A percentile compares a stretch with the other conserved stretches of the same genome.
These are phyloP conservation scores for Sterna hirundo DNA, from an alignment of 2,113 vertebrate genomes.

Conservation along the genomic window DNA sequence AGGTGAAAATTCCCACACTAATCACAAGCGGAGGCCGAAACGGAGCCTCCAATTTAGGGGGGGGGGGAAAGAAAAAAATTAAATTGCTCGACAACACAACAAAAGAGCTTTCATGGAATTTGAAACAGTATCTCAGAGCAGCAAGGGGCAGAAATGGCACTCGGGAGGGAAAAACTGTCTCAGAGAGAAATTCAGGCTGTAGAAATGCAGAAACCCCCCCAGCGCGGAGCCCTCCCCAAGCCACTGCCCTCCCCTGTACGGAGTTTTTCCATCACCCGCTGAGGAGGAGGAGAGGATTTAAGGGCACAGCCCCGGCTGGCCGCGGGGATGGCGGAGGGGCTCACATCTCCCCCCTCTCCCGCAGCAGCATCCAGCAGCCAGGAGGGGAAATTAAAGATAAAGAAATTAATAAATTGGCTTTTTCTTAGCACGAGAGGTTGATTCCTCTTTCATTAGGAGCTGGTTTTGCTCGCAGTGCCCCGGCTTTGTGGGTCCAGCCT, in stretches of 20 bases:
- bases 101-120: slow-evolving; percentile 26
- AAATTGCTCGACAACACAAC: not conserved
- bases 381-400: not conserved
- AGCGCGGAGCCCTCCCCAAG: not conserved
- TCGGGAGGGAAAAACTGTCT: not conserved
- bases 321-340: not conserved
- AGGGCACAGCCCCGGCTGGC: not conserved
- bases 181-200: not conserved
- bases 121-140: not conserved
- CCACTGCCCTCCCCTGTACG: not conserved
- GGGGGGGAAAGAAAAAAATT: rapidly evolving
- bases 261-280: not conserved
- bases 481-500: not conserved
- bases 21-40: not conserved
- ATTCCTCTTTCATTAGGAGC: not conserved
- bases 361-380: not conserved
- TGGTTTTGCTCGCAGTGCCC: not conserved
- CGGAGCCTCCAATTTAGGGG: not conserved
- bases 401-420: not conserved
- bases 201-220: not conserved
- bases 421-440: rapidly evolving
- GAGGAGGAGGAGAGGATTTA: not conserved
- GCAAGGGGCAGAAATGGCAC: not conserved
- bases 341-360: not conserved
- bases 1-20: not conserved